phyloP scores from a whole-genome alignment of 2,113 vertebrate genomes.

The Gobio gobio region DNA sequence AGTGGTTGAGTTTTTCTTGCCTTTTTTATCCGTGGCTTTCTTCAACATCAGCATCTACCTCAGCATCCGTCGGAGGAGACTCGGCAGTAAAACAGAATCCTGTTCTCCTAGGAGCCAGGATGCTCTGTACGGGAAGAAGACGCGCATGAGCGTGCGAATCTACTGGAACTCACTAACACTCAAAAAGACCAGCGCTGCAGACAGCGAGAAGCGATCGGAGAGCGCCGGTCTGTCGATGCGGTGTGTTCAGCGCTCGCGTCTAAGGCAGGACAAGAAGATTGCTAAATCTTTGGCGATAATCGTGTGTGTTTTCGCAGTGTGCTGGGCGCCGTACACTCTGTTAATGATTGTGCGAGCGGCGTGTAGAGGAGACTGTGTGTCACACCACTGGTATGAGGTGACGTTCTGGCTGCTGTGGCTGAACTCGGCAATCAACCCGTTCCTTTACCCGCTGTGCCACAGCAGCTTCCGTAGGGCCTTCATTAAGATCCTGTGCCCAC shows the following conservation, averaged over 20 bases:
- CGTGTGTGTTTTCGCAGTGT: conserved; percentile 92
- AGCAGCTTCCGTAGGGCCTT: conserved; percentile 94
- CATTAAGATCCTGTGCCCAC: conserved; percentile 90
- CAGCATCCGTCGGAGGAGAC: conserved; percentile 78
- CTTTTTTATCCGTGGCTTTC: conserved; percentile 81
- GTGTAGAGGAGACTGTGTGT: conserved; percentile 86
- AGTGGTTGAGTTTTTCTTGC: conserved; percentile 79
- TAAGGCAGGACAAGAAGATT: conserved; percentile 92
- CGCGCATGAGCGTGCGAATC: conserved; percentile 53
- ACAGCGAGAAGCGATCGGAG: conserved; percentile 47
- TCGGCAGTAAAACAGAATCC: conserved; percentile 60
- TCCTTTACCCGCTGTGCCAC: conserved; percentile 94
- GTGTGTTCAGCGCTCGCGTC: conserved; percentile 76
- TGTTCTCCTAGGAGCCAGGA: conserved; percentile 62
- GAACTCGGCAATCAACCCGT: conserved; percentile 93
- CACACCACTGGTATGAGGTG: conserved; percentile 88
- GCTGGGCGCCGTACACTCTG: conserved; percentile 96
- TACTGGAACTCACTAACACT: conserved; percentile 64
- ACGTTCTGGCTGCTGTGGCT: conserved; percentile 98
- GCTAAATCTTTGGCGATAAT: conserved; percentile 94
- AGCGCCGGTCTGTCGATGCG: conserved; percentile 64
- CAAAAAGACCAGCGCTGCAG: conserved; percentile 58
- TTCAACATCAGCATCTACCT: conserved; percentile 88
- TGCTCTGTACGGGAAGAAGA: conserved; percentile 59
- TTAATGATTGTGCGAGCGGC: conserved; percentile 94